Conservation (phyloP, 2,113 vertebrate species). For the Geococcyx californianus region DNA sequence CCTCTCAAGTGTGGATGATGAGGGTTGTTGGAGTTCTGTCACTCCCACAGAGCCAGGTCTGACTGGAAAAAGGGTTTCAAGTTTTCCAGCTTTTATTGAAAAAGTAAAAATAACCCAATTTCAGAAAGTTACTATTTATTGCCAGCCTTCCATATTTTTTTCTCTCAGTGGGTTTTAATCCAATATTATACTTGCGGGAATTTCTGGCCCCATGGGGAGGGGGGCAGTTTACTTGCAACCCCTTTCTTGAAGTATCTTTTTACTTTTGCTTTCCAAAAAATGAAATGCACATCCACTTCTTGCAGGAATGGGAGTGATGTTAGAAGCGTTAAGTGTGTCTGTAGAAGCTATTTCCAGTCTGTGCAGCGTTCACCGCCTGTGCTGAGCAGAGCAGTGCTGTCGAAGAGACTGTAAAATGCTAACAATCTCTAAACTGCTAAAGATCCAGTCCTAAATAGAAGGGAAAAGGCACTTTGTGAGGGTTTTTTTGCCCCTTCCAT, state of each 20-base stretch:
- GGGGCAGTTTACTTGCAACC: neutral
- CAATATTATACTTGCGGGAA: neutral
- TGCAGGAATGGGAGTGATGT: neutral
- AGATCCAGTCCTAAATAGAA: neutral
- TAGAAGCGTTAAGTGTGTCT: neutral
- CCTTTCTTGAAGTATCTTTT: neutral
- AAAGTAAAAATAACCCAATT: neutral
- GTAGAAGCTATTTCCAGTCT: slow-evolving; percentile 43
- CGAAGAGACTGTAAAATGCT: slow-evolving; percentile 26
- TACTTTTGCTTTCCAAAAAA: neutral
- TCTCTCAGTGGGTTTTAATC: neutral
- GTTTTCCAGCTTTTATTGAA: neutral
- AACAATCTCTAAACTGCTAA: slow-evolving; percentile 24
- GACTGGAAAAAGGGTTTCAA: neutral
- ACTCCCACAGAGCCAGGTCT: neutral
- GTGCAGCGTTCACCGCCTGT: neutral
- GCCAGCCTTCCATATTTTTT: neutral
- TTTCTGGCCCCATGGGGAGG: neutral
- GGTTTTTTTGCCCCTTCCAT: neutral
- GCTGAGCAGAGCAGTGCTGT: neutral
- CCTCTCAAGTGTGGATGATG: neutral
- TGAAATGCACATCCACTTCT: neutral
- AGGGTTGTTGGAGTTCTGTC: neutral
- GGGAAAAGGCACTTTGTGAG: neutral
- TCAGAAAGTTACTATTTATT: neutral